Conservation (phyloP, 1,140 invertebrate genomes). For the Drosophila pseudoobscura region DNA sequence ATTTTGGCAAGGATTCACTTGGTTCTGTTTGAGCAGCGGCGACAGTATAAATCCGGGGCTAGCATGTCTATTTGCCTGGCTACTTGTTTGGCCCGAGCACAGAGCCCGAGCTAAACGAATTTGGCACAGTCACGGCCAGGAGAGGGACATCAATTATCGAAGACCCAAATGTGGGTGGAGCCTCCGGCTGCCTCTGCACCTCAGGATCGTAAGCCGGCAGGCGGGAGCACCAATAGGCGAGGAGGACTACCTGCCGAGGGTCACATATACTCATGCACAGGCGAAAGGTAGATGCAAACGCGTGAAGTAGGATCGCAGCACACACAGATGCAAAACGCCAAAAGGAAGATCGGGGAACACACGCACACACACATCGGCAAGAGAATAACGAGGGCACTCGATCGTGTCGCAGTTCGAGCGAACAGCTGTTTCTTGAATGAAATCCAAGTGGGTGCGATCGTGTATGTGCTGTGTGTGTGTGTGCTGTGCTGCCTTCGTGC, state of each 20-base stretch:
- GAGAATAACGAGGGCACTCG: constrained; percentile 77
- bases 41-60: constrained; percentile 28
- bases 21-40: constrained; percentile 49
- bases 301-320: not conserved
- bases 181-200: not conserved
- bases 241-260: constrained; percentile 62
- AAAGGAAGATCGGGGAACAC: constrained; percentile 21
- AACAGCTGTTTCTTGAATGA: constrained; percentile 80
- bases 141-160: constrained; percentile 48
- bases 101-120: constrained; percentile 1
- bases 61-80: constrained; percentile 53
- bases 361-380: constrained; percentile 32
- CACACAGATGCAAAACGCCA: not conserved
- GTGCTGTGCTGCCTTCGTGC: constrained; percentile 30
- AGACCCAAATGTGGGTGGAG: constrained; percentile 61
- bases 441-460: constrained; percentile 67
- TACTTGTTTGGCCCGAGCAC: constrained; percentile 23
- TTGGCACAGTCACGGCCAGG: constrained; percentile 51
- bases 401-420: constrained; percentile 74
- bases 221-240: constrained; percentile 56
- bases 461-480: constrained; percentile 7
- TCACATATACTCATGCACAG: constrained; percentile 8
- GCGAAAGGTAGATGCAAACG: not conserved
- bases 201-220: constrained; percentile 40
- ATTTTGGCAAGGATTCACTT: constrained; percentile 49